phyloP scores from a whole-genome alignment of 2,113 vertebrate species.

The Phasianus colchicus region DNA sequence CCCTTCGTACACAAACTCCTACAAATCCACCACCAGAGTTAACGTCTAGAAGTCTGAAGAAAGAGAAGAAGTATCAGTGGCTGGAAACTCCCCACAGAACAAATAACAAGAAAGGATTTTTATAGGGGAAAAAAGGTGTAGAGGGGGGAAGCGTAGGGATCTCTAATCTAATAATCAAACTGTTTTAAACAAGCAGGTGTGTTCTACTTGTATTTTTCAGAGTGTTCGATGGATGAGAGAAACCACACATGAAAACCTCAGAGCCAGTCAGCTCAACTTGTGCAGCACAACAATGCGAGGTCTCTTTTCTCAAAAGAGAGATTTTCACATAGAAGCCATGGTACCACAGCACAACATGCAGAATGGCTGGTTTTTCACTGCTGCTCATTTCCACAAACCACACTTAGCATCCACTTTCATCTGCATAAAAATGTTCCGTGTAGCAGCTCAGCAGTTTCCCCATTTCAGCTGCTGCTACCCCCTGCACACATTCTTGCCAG shows the following conservation, averaged over 20 bases:
- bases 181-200: not conserved
- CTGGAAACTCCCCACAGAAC: not conserved
- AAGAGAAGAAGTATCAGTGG: no score
- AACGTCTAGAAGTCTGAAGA: not conserved
- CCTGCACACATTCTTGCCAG: not conserved
- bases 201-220: not conserved
- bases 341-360: not conserved
- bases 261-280: not conserved
- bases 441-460: not conserved
- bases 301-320: not conserved
- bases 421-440: not conserved
- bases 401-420: not conserved
- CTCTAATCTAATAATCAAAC: not conserved
- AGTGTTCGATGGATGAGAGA: not conserved
- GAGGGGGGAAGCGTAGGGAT: accelerated
- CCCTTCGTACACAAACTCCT: not conserved
- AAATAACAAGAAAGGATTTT: not conserved
- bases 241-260: not conserved
- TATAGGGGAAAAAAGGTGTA: not conserved
- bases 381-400: not conserved
- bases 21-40: not conserved
- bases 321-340: not conserved
- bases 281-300: not conserved
- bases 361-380: not conserved
- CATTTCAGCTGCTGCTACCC: not conserved